Percentiles rank a stretch among this genome's conserved stretches.
Evolutionary conservation across 2,113 vertebrate genomes (phyloP).

Genomic region (Brienomyrus longianalis): DNA sequence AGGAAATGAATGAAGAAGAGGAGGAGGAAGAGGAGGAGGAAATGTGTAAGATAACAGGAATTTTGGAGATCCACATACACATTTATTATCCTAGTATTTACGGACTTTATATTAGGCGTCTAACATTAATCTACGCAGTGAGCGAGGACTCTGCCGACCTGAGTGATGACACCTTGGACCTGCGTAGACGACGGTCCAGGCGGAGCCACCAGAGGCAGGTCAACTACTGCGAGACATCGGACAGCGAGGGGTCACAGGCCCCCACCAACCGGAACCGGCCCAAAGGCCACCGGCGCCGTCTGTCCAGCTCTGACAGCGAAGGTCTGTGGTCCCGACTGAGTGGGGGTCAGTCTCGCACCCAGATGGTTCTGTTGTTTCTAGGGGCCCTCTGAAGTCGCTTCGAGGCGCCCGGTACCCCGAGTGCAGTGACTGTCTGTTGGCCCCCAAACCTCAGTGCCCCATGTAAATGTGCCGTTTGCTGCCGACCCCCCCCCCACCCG

Average conservation of each 20-base stretch:
- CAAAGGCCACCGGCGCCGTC: conserved; percentile 66
- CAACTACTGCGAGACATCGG: conserved; percentile 94
- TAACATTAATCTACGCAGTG: conserved; percentile 51
- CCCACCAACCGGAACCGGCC: conserved; percentile 56
- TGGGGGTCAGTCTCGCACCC: too few species aligned
- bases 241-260: conserved; percentile 78
- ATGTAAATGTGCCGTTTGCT: not conserved
- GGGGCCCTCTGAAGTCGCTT: too few species aligned
- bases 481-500: not conserved
- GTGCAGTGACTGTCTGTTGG: not conserved
- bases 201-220: conserved; percentile 86
- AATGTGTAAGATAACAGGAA: conserved; percentile 43
- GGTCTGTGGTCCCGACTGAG: conserved; percentile 50
- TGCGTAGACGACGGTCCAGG: conserved; percentile 76
- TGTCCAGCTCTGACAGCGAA: conserved; percentile 89
- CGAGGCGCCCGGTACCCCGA: too few species aligned
- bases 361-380: too few species aligned
- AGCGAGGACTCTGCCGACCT: conserved; percentile 75
- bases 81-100: not conserved
- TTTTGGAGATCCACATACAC: not conserved
- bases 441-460: not conserved
- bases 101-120: not conserved
- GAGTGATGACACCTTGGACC: conserved; percentile 78
- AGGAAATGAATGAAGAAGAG: conserved; percentile 60
- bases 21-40: conserved; percentile 62